Percentiles rank a stretch among this genome's conserved stretches.
Evolutionary conservation across 2,113 vertebrate species (phyloP).

Genomic region (Passerina amoena): DNA sequence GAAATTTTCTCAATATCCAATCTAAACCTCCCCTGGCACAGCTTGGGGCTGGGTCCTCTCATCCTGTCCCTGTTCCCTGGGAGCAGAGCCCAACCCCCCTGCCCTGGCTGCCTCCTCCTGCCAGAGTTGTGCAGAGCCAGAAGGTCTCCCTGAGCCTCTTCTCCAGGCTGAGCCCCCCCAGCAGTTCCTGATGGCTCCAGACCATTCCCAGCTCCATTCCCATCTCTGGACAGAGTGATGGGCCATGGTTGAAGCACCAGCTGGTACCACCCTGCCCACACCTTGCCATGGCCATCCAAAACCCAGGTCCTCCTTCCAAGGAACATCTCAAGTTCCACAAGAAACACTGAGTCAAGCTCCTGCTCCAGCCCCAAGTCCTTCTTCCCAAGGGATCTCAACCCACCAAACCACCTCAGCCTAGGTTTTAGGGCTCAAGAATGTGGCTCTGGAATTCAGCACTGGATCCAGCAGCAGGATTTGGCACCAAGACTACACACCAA

Average conservation of each 20-base stretch:
- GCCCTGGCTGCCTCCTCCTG: rapidly evolving
- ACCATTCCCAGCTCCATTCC: neutral
- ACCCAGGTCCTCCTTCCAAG: neutral
- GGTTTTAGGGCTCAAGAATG: neutral
- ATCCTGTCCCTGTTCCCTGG: neutral
- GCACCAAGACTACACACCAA: neutral
- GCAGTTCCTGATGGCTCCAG: neutral
- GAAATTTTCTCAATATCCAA: neutral
- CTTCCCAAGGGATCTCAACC: neutral
- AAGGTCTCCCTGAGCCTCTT: neutral
- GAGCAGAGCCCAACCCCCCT: neutral
- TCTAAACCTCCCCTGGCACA: neutral
- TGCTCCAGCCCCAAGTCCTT: neutral
- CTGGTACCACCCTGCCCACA: neutral
- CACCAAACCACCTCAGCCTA: neutral
- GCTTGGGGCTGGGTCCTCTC: neutral
- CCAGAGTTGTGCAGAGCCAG: neutral
- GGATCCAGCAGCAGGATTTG: neutral
- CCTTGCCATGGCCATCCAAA: neutral
- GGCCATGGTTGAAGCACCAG: neutral
- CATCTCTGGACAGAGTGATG: neutral
- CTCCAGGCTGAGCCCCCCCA: neutral
- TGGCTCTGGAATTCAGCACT: neutral
- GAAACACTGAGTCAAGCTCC: no score
- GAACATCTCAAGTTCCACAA: neutral